phyloP scores from a whole-genome alignment of 2,888 invertebrate genomes.

The Bellardia bayeri region DNA sequence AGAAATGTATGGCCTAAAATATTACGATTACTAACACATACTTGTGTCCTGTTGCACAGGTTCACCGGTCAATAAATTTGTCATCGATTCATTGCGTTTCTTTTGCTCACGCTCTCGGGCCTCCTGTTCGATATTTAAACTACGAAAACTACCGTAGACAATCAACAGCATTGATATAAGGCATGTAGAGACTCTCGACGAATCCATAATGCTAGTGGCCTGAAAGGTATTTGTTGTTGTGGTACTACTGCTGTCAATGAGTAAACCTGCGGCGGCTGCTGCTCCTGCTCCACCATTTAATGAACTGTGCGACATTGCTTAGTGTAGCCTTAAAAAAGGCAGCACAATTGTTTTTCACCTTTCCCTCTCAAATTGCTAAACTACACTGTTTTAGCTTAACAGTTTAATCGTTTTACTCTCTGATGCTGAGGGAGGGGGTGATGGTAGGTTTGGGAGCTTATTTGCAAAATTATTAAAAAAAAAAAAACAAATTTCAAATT shows the following conservation, averaged over 20 bases:
- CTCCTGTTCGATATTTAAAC: slow-evolving; percentile 97
- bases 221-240: slow-evolving; percentile 74
- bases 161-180: slow-evolving; percentile 98
- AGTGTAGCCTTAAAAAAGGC: slow-evolving; percentile 66
- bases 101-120: slow-evolving; percentile 93
- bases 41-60: slow-evolving; percentile 85
- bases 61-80: slow-evolving; percentile 84
- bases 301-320: slow-evolving; percentile 81
- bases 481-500: slow-evolving; percentile 50
- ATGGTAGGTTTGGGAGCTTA: slow-evolving; percentile 5
- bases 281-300: slow-evolving; percentile 77
- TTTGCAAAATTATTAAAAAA: slow-evolving; percentile 26
- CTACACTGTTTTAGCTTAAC: neutral
- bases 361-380: slow-evolving; percentile 1
- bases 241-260: slow-evolving; percentile 76
- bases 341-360: slow-evolving; percentile 29
- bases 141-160: slow-evolving; percentile 98
- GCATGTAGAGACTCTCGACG: slow-evolving; percentile 98
- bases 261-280: slow-evolving; percentile 77
- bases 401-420: neutral
- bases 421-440: neutral
- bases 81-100: slow-evolving; percentile 87
- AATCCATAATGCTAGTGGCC: slow-evolving; percentile 94
- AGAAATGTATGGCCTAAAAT: slow-evolving; percentile 23
- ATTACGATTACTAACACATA: slow-evolving; percentile 79